Evolutionary conservation across 1,140 invertebrate species (phyloP), one percentile per base, ranked within the genome.

Genomic region (Geopemphigus sp.): DNA sequence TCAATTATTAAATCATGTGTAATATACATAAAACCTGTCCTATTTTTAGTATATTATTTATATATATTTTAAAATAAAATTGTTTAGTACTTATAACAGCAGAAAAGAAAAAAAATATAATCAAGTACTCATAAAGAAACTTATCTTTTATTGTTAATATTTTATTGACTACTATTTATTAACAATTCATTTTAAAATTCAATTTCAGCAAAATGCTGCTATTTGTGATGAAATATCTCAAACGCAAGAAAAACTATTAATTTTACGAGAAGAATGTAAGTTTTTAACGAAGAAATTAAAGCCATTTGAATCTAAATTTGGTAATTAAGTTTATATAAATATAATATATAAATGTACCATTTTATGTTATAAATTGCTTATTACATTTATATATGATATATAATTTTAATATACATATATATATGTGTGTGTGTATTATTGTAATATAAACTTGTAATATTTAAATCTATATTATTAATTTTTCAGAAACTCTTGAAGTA

Each of bases 181-280:
- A 0, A 70, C 24, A 26, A 29, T 53, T n/a, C 1, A 11, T 72
- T 72, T 29, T 3, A 0, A 53, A 26, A 70, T 26, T 76, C 32
- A 26, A 22, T 80, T 80, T 53, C 82, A 93, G 92, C 90, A 93
- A 87, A 94, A 94, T 89, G 91, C 92, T 82, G 91, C 92, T 22
- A 83, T 94, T 14, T 93, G 92, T 85, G 92, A 94, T 88, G 92
- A 93, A 88, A 90, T 93, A 56, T 89, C 92, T 14, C 88, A 90
- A 84, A 88, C 91, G 81, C 92, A 94, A 86, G 91, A 92, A 83
- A 92, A 91, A 85, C 89, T 93, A 59, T 85, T 91, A 63, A 87
- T 90, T 81, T 89, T 90, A 1, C 92, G 92, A 84, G 92, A 94
- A 85, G 92, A 94, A 85, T 87, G 92, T 82, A 88, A 92, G 84